Evolutionary conservation across 2,113 vertebrate genomes (phyloP).

Genomic region (Hystrix cristata): DNA sequence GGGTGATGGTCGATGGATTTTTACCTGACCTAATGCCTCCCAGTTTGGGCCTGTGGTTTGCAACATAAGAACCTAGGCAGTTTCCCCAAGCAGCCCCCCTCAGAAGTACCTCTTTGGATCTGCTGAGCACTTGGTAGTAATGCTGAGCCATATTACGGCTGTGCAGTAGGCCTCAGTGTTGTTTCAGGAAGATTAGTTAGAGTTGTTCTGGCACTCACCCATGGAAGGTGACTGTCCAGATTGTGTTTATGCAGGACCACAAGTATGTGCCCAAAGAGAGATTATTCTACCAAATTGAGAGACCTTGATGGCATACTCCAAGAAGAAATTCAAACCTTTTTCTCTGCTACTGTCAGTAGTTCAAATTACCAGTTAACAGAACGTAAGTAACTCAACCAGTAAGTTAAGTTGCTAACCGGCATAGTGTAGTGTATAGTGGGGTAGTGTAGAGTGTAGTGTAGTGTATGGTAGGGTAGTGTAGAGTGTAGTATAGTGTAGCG

Average conservation of each 20-base stretch:
- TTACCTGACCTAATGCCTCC: not conserved
- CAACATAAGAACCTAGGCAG: not conserved
- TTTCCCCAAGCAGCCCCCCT: not conserved
- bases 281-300: not conserved
- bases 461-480: not conserved
- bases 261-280: slow-evolving; percentile 27
- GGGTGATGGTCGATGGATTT: not conserved
- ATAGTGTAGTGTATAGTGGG: not conserved
- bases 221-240: not conserved
- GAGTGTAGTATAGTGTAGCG: not conserved
- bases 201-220: slow-evolving; percentile 10
- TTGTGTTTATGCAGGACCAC: not conserved
- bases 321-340: slow-evolving; percentile 58
- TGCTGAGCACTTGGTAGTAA: not conserved
- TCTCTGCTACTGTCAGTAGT: not conserved
- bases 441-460: not conserved
- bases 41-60: not conserved
- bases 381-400: slow-evolving; percentile 18
- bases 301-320: not conserved
- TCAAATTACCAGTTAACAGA: slow-evolving; percentile 24
- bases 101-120: slow-evolving; percentile 25
- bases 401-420: not conserved
- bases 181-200: not conserved
- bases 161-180: not conserved
- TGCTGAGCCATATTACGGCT: not conserved